Evolutionary conservation across 2,797 vertebrate genomes (phyloP), one percentile per base, ranked within the genome.

Genomic region (Lacerta viridis): DNA sequence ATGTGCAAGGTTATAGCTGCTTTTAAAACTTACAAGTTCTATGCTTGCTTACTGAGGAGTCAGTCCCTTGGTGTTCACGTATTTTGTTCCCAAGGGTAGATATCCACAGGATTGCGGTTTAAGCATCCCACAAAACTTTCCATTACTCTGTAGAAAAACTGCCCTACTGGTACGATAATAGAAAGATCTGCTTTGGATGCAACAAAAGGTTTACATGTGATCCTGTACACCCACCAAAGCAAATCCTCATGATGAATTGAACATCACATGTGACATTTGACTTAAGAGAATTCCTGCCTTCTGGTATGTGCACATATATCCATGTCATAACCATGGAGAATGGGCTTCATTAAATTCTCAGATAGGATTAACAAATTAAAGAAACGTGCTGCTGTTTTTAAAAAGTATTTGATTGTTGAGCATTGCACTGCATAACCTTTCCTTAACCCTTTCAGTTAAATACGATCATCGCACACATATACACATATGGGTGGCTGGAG

Each of bases 351-450:
- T 18, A 64, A 39, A 80, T 80, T 17, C 20, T 61, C 9, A 80
- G 61, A 80, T 1, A 23, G 33, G 87, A 83, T 87, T 87, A 90
- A 50, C 50, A 81, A 86, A 93, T 61, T 92, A 92, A 68, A 85
- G 74, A 10, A 27, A 17, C 83, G 85, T 43, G n/a, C 83, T 68
- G 0, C 83, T 88, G 61, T 68, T 59, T 3, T 41, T 29, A 81
- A 41, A 41, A 81, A 81, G 9, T 80, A 15, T 81, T 39, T 81
- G 20, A 81, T 10, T 23, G 7, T 2, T 39, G 2, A 5, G 15
- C 36, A 74, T 59, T n/a, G 13, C 36, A 39, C 68, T 74, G 86
- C 20, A 59, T 0, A 0, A 87, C n/a, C 71, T 83, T 74, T 93
- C 77, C 85, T 89, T 78, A 88, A 61, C 41, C 64, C 43, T 61